A percentile compares a stretch with the other conserved stretches of the same genome.
These are phyloP conservation scores for Andrena dorsata DNA, from an alignment of 2,888 invertebrate species.

Conservation along the genomic window DNA sequence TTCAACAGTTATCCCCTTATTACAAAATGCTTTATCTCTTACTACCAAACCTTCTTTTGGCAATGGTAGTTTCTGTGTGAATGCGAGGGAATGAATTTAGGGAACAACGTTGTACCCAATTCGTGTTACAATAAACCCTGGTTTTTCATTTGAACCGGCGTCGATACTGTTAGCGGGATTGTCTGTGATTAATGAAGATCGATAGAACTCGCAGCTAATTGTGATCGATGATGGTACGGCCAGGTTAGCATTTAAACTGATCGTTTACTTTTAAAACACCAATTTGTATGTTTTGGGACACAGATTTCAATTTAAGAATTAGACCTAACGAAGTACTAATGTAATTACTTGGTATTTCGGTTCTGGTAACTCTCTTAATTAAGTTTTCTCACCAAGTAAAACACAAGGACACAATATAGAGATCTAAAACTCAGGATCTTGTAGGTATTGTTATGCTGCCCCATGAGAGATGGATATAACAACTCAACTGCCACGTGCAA, in stretches of 20 bases:
- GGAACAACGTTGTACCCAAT: not conserved
- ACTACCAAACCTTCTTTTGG: too few species aligned
- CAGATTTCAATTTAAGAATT: constrained; percentile 11
- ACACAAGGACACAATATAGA: too few species aligned
- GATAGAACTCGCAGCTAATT: constrained; percentile 42
- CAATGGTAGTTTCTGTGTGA: too few species aligned
- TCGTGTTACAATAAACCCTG: not conserved
- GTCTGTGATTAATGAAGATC: constrained; percentile 54
- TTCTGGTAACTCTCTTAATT: constrained; percentile 7
- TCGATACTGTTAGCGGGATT: constrained; percentile 27
- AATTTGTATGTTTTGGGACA: not conserved
- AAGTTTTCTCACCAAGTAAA: not conserved
- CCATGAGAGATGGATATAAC: too few species aligned
- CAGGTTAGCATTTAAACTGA: constrained; percentile 31
- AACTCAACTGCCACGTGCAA: too few species aligned
- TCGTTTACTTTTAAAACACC: constrained; percentile 16
- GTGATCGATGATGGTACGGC: constrained; percentile 50
- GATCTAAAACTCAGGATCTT: too few species aligned
- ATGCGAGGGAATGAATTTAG: not conserved
- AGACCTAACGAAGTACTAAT: not conserved
- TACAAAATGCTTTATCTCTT: too few species aligned
- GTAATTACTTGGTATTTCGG: not conserved
- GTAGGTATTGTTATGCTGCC: too few species aligned
- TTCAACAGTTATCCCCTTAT: too few species aligned
- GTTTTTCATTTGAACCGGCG: not conserved